These are phyloP conservation scores for Polylopha cassiicola DNA, from an alignment of 2,888 invertebrate species.

Conservation along the genomic window DNA sequence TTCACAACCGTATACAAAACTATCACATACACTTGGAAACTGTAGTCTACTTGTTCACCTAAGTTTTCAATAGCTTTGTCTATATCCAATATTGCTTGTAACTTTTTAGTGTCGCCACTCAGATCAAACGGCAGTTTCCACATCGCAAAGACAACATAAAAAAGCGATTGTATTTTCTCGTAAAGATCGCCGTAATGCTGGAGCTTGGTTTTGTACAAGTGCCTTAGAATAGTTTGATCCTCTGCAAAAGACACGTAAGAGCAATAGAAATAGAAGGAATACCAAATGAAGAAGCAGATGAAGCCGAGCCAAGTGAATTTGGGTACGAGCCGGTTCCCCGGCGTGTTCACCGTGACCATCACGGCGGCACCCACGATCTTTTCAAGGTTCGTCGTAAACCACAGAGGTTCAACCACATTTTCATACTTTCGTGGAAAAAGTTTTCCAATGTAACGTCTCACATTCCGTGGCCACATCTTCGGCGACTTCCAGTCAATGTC, in stretches of 20 bases:
- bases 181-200: slow-evolving; percentile 52
- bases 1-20: slow-evolving; percentile 33
- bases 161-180: slow-evolving; percentile 38
- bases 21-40: slow-evolving; percentile 31
- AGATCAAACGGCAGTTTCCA: slow-evolving; percentile 45
- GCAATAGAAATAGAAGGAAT: slow-evolving; percentile 40
- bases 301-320: slow-evolving; percentile 39
- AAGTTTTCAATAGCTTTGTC: slow-evolving; percentile 40
- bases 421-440: slow-evolving; percentile 30
- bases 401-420: slow-evolving; percentile 41
- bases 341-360: slow-evolving; percentile 19
- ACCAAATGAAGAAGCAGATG: slow-evolving; percentile 34
- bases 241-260: slow-evolving; percentile 36
- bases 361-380: slow-evolving; percentile 41
- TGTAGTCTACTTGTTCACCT: slow-evolving; percentile 41
- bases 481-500: too few species aligned
- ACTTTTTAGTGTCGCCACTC: slow-evolving; percentile 30
- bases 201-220: slow-evolving; percentile 50
- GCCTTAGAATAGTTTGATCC: slow-evolving; percentile 48
- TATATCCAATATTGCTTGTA: slow-evolving; percentile 39
- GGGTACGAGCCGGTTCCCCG: slow-evolving; percentile 23
- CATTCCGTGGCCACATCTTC: too few species aligned
- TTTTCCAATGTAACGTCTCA: too few species aligned
- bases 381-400: slow-evolving; percentile 33
- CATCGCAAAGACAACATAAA: slow-evolving; percentile 40